Evolutionary conservation across 2,888 invertebrate species (phyloP).

Genomic region (Hirtodrosophila alboralis): DNA sequence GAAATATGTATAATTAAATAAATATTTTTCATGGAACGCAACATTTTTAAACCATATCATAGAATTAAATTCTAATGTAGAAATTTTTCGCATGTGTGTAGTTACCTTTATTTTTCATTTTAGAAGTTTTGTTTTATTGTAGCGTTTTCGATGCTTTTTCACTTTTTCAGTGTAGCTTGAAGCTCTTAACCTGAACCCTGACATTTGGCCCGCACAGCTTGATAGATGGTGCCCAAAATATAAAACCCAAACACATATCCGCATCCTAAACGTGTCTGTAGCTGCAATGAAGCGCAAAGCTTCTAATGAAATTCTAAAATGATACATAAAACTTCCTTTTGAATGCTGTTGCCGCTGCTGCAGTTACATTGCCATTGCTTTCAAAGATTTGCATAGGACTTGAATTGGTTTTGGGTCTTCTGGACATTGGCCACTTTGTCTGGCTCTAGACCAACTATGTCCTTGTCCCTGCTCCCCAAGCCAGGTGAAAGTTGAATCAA

Average conservation of each 20-base stretch:
- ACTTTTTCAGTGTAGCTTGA: slow-evolving; percentile 11
- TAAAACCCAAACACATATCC: neutral
- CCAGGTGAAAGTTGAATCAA: slow-evolving; percentile 57
- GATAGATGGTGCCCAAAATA: slow-evolving; percentile 46
- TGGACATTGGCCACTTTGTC: slow-evolving; percentile 33
- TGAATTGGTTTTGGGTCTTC: slow-evolving; percentile 26
- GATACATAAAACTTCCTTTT: slow-evolving; percentile 61
- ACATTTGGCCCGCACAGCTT: slow-evolving; percentile 19
- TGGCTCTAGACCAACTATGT: slow-evolving; percentile 18
- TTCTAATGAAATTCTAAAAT: slow-evolving; percentile 65
- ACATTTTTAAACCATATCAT: too few species aligned
- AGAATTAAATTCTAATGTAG: too few species aligned
- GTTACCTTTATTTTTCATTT: too few species aligned
- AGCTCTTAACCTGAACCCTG: slow-evolving; percentile 6
- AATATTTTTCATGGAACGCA: too few species aligned
- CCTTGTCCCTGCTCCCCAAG: slow-evolving; percentile 28
- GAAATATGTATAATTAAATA: too few species aligned
- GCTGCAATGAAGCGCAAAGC: slow-evolving; percentile 41
- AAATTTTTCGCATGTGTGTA: too few species aligned
- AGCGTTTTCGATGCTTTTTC: too few species aligned
- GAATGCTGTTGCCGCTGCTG: slow-evolving; percentile 50
- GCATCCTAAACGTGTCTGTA: slow-evolving; percentile 20
- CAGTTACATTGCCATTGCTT: slow-evolving; percentile 32
- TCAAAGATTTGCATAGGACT: slow-evolving; percentile 41
- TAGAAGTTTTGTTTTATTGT: too few species aligned